Percentiles rank a stretch among this genome's conserved stretches.
These are phyloP conservation scores for Hippotragus niger DNA, from an alignment of 2,113 vertebrate species.

Conservation along the genomic window DNA sequence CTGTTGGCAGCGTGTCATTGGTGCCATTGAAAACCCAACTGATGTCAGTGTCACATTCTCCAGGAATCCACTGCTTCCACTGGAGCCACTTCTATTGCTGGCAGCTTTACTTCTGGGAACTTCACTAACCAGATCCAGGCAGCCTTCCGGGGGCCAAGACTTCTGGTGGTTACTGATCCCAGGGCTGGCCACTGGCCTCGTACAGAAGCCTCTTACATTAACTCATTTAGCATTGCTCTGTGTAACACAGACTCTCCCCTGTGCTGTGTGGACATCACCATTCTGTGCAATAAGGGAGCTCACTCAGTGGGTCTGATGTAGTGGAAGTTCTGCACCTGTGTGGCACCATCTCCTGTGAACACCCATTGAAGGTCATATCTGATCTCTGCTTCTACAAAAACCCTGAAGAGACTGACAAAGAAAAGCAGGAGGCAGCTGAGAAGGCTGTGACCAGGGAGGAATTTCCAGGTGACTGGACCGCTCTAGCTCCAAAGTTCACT, in stretches of 20 bases:
- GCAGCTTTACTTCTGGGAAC: neutral
- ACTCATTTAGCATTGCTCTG: neutral
- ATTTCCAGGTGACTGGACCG: neutral
- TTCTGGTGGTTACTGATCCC: neutral
- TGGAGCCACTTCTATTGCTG: neutral
- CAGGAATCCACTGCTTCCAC: neutral
- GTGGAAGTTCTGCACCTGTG: neutral
- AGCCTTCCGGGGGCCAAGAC: neutral
- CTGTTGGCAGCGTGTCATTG: neutral
- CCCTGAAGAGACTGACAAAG: neutral
- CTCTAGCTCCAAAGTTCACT: neutral
- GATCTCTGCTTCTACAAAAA: neutral
- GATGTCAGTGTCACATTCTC: neutral
- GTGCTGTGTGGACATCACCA: neutral
- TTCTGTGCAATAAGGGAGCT: neutral
- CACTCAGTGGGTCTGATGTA: neutral
- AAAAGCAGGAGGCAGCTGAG: neutral
- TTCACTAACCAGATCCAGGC: neutral
- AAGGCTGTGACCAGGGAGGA: neutral
- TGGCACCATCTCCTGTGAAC: neutral
- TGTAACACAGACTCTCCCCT: neutral
- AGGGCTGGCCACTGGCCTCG: neutral
- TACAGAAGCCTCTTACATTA: neutral
- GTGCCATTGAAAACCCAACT: neutral
- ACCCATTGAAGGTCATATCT: neutral